A percentile compares a stretch with the other conserved stretches of the same genome.
These are phyloP conservation scores for Yponomeuta malinellus DNA, from an alignment of 2,888 invertebrate species.

Conservation along the genomic window DNA sequence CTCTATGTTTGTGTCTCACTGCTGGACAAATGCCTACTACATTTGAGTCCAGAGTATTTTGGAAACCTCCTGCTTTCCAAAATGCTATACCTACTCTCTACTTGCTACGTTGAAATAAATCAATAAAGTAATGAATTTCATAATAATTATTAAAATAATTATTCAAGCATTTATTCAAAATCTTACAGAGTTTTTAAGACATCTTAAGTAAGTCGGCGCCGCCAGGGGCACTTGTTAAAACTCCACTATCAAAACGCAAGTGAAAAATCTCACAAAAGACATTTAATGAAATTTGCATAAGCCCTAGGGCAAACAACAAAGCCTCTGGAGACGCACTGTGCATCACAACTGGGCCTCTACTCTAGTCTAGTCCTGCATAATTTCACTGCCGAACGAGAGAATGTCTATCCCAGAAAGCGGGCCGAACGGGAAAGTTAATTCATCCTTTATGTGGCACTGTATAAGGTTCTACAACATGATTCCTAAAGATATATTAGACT, in stretches of 20 bases:
- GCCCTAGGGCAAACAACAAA: constrained; percentile 40
- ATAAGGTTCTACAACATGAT: too few species aligned
- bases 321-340: constrained; percentile 50
- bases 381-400: neutral
- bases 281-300: constrained; percentile 46
- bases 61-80: too few species aligned
- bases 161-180: neutral
- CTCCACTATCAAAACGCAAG: neutral
- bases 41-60: too few species aligned
- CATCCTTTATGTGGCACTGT: too few species aligned
- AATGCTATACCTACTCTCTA: too few species aligned
- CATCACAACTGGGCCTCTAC: constrained; percentile 37
- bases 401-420: too few species aligned
- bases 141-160: neutral
- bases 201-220: neutral
- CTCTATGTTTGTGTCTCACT: too few species aligned
- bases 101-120: too few species aligned
- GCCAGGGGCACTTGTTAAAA: neutral
- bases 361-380: neutral
- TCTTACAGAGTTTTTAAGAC: neutral
- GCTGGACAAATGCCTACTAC: too few species aligned
- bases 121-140: too few species aligned
- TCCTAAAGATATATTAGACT: too few species aligned
- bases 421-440: too few species aligned
- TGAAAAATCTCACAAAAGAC: constrained; percentile 11